Evolutionary conservation across 2,113 vertebrate genomes (phyloP).

Genomic region (Megaleporinus macrocephalus): DNA sequence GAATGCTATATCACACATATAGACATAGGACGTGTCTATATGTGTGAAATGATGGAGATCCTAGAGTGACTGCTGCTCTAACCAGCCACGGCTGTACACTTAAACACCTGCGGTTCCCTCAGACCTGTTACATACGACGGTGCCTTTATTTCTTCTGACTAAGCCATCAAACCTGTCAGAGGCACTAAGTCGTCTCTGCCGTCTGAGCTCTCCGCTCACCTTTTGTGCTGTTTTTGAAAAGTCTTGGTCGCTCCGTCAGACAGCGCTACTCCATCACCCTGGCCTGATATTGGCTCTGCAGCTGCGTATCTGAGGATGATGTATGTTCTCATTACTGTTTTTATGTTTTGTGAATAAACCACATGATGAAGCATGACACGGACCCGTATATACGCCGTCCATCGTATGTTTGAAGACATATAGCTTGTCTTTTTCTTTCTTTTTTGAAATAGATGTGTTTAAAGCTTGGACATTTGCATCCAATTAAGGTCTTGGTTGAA

Average conservation of each 20-base stretch:
- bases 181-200: constrained; percentile 4
- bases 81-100: too few relatives aligned
- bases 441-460: too few relatives aligned
- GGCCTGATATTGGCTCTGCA: constrained; percentile 15
- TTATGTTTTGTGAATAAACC: constrained; percentile 20
- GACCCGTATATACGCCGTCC: too few relatives aligned
- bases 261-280: not conserved
- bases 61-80: too few relatives aligned
- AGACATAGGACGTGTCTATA: too few relatives aligned
- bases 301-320: constrained; percentile 20
- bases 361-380: constrained; percentile 6
- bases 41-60: too few relatives aligned
- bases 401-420: too few relatives aligned
- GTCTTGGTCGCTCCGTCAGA: constrained; percentile 9
- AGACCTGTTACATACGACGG: not conserved
- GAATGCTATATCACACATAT: too few relatives aligned
- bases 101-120: not conserved
- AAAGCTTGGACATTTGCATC: too few relatives aligned
- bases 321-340: constrained; percentile 42
- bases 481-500: too few relatives aligned
- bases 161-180: constrained; percentile 11
- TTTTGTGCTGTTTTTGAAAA: constrained; percentile 7
- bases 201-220: not conserved
- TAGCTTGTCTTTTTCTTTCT: too few relatives aligned
- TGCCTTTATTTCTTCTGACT: not conserved